Evolutionary conservation across 1,140 invertebrate species (phyloP).

Genomic region (Pseudomyrmex sp.): DNA sequence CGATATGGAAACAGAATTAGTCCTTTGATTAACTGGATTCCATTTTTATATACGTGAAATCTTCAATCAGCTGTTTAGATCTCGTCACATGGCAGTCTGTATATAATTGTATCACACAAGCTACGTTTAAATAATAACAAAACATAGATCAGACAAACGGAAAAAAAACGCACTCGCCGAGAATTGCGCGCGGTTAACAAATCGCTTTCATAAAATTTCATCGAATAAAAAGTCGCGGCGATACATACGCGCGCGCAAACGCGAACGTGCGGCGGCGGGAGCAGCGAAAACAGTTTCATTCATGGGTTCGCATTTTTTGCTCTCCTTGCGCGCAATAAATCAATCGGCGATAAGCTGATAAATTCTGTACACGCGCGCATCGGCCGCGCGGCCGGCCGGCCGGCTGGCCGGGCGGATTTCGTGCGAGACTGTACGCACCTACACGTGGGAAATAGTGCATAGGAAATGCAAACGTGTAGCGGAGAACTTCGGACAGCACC

Average conservation of each 20-base stretch:
- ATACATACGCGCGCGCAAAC: constrained; percentile 23
- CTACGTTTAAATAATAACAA: constrained; percentile 26
- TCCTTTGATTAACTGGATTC: constrained; percentile 7
- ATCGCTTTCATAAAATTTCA: constrained; percentile 71
- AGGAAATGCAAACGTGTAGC: constrained; percentile 81
- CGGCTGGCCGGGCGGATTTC: constrained; percentile 25
- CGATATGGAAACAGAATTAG: constrained; percentile 9
- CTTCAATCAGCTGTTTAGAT: neutral
- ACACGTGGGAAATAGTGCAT: constrained; percentile 79
- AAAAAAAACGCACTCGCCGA: constrained; percentile 39
- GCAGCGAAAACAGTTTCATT: constrained; percentile 72
- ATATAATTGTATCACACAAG: constrained; percentile 8
- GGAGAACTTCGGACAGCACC: constrained; percentile 79
- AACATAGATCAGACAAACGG: neutral
- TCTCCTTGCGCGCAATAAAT: constrained; percentile 58
- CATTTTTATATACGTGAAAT: neutral
- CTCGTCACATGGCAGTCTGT: neutral
- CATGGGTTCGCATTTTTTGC: constrained; percentile 62
- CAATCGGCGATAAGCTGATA: constrained; percentile 67
- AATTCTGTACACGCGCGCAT: constrained; percentile 55
- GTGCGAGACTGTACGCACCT: constrained; percentile 70
- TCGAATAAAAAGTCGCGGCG: constrained; percentile 52
- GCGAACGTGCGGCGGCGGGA: constrained; percentile 37
- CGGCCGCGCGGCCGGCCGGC: neutral
- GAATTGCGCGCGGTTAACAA: constrained; percentile 64